Evolutionary conservation across 2,797 vertebrate genomes (phyloP), one percentile per base, ranked within the genome.

Genomic region (Taeniopygia guttata): DNA sequence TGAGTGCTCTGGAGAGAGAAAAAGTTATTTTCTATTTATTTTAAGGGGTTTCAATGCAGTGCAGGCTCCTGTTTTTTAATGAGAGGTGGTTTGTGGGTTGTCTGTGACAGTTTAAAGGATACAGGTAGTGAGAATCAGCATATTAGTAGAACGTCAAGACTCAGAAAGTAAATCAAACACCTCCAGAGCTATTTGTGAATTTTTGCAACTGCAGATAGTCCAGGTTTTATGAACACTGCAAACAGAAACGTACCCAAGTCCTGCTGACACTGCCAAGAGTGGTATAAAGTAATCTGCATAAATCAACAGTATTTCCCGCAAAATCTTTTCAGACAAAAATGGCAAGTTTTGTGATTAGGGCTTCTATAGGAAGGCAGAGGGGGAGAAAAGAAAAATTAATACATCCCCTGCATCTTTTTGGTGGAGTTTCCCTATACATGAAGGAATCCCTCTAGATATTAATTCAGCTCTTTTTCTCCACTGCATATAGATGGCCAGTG

Each of bases 1-100:
- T 46, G 64, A 93, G 43, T 63, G 40, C 46, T 92, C 58, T 56
- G 46, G 19, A 21, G 56, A 16, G 9, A 6, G 9, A 32, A 36
- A 25, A 55, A 15, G 27, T 38, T 90, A 72, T 79, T 89, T 94
- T 91, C 25, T 87, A 32, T 87, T 58, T 89, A 66, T 94, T 96
- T 90, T 73, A 79, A 86, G 30, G 27, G 40, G 13, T 56, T 92
- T 85, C 46, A 60, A 10, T 66, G 30, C 46, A 87, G 48, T 27
- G 26, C 51, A 78, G 40, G 16, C 6, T 72, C 9, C 49, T 49
- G 51, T 13, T 56, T 51, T 27, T 43, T 21, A 27, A 13, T 32
- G 68, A 34, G 10, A 42, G 7, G 15, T 58, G 30, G 5, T 5
- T 45, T 36, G 10, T 14, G n/a, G 13, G 36, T 7, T 87, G 22